Conservation (phyloP, 2,797 vertebrate species). For the Clarias laeviceps region DNA sequence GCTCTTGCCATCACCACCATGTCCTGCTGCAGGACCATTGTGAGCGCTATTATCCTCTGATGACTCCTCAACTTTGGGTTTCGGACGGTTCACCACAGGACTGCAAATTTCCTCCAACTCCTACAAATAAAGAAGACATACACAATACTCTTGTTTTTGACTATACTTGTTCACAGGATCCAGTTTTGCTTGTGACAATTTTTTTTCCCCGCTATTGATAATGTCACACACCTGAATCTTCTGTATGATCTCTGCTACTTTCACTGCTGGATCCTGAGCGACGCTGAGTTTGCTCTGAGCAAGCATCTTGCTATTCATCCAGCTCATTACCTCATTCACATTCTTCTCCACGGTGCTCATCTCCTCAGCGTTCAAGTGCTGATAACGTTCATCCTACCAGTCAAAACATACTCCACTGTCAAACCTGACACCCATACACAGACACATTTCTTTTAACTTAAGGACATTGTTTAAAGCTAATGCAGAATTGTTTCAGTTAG, state of each 20-base stretch:
- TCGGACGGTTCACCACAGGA: constrained; percentile 83
- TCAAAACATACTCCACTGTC: constrained; percentile 13
- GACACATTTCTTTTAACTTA: background rate
- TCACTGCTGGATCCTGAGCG: constrained; percentile 88
- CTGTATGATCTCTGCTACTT: constrained; percentile 88
- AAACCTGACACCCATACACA: background rate
- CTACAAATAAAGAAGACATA: constrained; percentile 62
- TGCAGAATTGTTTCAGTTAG: background rate
- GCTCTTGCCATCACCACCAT: constrained; percentile 76
- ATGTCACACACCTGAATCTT: constrained; percentile 83
- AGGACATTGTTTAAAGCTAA: constrained; percentile 1
- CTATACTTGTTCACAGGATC: background rate
- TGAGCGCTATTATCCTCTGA: constrained; percentile 77
- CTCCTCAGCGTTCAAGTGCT: constrained; percentile 84
- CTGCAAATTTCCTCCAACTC: constrained; percentile 86
- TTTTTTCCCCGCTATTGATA: background rate
- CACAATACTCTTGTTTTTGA: background rate
- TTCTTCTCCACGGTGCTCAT: constrained; percentile 85
- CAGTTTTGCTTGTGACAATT: background rate
- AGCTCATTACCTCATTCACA: constrained; percentile 84
- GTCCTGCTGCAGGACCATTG: constrained; percentile 77
- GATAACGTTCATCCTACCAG: constrained; percentile 85
- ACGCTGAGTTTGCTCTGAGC: constrained; percentile 86
- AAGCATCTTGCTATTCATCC: constrained; percentile 92
- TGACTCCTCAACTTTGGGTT: constrained; percentile 80